Percentiles rank a stretch among this genome's conserved stretches.
phyloP scores from a whole-genome alignment of 2,113 vertebrate species.

The Galbula dea region DNA sequence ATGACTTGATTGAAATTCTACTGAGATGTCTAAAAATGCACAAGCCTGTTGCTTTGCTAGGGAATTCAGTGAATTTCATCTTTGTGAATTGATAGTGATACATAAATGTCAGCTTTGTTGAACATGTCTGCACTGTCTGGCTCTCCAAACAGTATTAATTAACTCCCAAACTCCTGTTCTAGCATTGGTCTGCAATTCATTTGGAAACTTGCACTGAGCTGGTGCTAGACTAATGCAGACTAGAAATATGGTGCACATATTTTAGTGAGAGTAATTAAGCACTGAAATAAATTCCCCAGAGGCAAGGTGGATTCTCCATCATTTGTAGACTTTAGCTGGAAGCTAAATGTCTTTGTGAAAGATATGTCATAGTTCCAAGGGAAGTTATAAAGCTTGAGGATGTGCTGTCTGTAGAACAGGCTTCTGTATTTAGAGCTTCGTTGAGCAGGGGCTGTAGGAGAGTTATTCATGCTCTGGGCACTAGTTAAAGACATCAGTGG shows the following conservation, averaged over 20 bases:
- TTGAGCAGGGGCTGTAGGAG: not conserved
- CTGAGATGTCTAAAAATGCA: not conserved
- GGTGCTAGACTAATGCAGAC: not conserved
- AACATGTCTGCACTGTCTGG: slow-evolving; percentile 13
- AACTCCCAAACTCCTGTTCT: slow-evolving; percentile 41
- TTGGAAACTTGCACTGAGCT: not conserved
- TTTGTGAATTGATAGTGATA: slow-evolving; percentile 26
- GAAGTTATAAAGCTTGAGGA: not conserved
- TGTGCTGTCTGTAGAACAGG: not conserved
- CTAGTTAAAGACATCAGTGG: not conserved
- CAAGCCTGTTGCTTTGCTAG: slow-evolving; percentile 9
- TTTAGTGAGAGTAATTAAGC: slow-evolving; percentile 46
- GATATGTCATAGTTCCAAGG: not conserved
- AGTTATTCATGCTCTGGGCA: not conserved
- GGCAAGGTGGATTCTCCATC: slow-evolving; percentile 42
- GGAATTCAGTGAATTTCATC: slow-evolving; percentile 3
- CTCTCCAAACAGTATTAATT: slow-evolving; percentile 49
- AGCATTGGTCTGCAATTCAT: slow-evolving; percentile 3
- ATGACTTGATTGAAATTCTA: slow-evolving; percentile 32
- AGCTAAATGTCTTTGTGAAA: not conserved
- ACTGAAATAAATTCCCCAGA: slow-evolving; percentile 8
- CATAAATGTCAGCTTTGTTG: slow-evolving; percentile 50
- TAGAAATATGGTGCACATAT: not conserved
- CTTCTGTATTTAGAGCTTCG: not conserved
- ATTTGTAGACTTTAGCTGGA: not conserved